Percentiles rank a stretch among this genome's conserved stretches.
phyloP scores from a whole-genome alignment of 2,888 invertebrate genomes.

The Acanthosepion pharaonis region DNA sequence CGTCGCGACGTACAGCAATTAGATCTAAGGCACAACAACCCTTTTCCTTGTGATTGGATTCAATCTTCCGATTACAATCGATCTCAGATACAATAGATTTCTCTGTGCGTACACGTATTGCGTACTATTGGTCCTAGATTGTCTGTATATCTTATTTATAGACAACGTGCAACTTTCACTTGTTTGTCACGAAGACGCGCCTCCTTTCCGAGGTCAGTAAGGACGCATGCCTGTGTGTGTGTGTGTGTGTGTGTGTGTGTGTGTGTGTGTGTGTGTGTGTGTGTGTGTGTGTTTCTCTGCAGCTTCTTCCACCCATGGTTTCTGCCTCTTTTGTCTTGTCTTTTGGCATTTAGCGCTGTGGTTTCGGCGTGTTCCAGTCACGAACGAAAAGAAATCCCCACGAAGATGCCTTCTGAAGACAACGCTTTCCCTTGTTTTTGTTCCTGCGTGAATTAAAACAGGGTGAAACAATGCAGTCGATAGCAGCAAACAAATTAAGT shows the following conservation, averaged over 20 bases:
- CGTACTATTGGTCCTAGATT: not conserved
- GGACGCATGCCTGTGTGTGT: not conserved
- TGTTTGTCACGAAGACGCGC: not conserved
- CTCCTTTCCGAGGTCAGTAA: not conserved
- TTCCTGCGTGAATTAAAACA: slow-evolving; percentile 4
- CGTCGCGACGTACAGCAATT: no score
- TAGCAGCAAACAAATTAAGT: not conserved
- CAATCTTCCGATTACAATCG: no score
- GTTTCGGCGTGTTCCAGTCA: not conserved
- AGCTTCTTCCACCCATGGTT: no score
- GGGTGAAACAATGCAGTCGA: not conserved
- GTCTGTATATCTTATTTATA: not conserved
- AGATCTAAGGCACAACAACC: no score
- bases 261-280: no score
- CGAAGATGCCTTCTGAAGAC: slow-evolving; percentile 9
- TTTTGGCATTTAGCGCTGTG: not conserved
- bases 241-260: no score
- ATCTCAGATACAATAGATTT: no score
- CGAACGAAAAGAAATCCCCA: slow-evolving; percentile 10
- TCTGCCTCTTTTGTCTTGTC: not conserved
- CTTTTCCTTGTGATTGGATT: no score
- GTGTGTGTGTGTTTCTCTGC: no score
- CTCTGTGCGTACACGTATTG: no score
- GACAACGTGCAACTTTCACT: not conserved
- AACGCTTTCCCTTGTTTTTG: slow-evolving; percentile 17